Evolutionary conservation across 2,888 invertebrate species (phyloP).

Genomic region (Belgica antarctica): DNA sequence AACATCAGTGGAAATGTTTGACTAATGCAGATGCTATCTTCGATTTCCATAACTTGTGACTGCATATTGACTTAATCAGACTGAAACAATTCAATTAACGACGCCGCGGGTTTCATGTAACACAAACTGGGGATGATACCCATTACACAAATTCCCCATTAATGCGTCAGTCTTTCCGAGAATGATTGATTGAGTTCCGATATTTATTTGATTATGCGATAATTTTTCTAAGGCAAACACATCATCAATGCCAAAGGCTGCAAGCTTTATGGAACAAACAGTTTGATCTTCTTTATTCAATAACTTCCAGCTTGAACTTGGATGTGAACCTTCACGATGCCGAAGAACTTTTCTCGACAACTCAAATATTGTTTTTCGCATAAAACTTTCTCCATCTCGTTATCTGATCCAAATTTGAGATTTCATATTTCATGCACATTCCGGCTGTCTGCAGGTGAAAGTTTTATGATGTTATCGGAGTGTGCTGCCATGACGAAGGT

Average conservation of each 20-base stretch:
- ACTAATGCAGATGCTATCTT: no score
- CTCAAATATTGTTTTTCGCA: background rate
- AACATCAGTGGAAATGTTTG: no score
- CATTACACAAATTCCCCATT: no score
- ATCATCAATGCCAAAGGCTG: no score
- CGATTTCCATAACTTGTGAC: no score
- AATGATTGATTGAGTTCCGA: conserved; percentile 10
- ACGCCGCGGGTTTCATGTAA: no score
- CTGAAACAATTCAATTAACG: no score
- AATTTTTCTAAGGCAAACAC: background rate
- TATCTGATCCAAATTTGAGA: background rate
- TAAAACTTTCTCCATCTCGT: background rate
- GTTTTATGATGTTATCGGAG: background rate
- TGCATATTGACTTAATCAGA: no score
- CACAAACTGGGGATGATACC: no score
- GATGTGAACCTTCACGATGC: background rate
- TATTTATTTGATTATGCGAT: conserved; percentile 1
- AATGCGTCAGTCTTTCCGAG: no score
- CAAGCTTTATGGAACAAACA: no score
- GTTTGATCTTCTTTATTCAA: no score
- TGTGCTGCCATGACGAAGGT: background rate
- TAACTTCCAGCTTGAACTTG: background rate
- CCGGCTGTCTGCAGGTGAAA: background rate
- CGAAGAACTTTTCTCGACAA: background rate
- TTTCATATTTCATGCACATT: background rate